Evolutionary conservation across 2,797 vertebrate species (phyloP).

Genomic region (Sebastes diploproa): DNA sequence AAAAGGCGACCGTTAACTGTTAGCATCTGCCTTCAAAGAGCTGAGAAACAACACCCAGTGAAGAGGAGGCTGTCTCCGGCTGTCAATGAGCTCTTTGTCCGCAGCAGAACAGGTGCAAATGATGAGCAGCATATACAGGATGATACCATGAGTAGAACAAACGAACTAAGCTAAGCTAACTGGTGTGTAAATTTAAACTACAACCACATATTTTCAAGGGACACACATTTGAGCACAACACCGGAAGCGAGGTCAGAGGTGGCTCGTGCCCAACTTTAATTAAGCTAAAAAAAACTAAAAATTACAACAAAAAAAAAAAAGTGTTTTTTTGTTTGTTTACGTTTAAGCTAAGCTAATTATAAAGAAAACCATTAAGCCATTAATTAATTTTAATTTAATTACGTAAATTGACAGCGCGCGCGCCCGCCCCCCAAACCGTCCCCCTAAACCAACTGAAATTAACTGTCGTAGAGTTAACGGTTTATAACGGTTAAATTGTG

Average conservation of each 20-base stretch:
- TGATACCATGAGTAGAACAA: background rate
- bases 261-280: background rate
- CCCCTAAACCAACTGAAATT: background rate
- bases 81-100: slow-evolving; percentile 11
- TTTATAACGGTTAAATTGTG: too few relatives aligned
- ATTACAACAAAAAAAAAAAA: fast-evolving
- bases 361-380: background rate
- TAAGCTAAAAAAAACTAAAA: background rate
- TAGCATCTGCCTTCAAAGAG: background rate
- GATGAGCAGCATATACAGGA: background rate
- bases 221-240: background rate
- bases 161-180: background rate
- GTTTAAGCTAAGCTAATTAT: fast-evolving
- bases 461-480: fast-evolving
- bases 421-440: background rate
- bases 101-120: slow-evolving; percentile 19
- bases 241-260: background rate
- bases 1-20: background rate
- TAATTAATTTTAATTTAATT: background rate
- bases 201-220: background rate
- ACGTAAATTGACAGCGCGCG: background rate
- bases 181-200: background rate
- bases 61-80: background rate
- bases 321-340: background rate
- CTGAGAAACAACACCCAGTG: background rate